Evolutionary conservation across 2,113 vertebrate species (phyloP), one percentile per base, ranked within the genome.

Genomic region (Nothobranchius furzeri): DNA sequence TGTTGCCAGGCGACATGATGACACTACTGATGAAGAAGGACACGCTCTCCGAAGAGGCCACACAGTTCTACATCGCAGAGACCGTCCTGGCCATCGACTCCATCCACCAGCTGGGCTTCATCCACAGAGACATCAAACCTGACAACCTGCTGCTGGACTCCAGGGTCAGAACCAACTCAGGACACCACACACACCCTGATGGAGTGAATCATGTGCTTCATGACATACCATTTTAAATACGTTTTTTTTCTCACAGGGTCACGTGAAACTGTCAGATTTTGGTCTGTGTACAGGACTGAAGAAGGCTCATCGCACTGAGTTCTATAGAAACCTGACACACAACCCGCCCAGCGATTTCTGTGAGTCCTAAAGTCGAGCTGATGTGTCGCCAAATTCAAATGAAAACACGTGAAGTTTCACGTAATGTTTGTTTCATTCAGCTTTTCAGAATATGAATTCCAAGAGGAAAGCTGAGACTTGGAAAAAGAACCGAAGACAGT

Each of bases 371-470:
- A 37, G 25, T 14, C 24, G n/a, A 40, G 3, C 11, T n/a, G 12
- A 2, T 3, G 4, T 17, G 3, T n/a, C 14, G 30, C 12, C 7
- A 17, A n/a, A 69, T 25, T 1, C 9, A 9, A 55, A 45, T 15
- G 1, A 24, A 46, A n/a, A 53, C 30, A 4, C 14, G 6, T 3
- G 30, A 30, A 30, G 30, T 54, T 48, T 54, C 8, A n/a, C 5
- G 4, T 11, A 9, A 30, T 30, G 30, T 30, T 30, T 30, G 30
- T 30, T 30, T 30, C 4, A 24, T 11, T 50, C 61, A 99, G 98
- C 98, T 10, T 99, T 99, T 91, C 97, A 99, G 91, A 98, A 98
- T 66, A 99, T 99, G 98, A 99, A 99, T 82, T 99, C 98, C 2
- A 99, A 99, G 87, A 94, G 98, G 87, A 99, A 99, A 94, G 98